Base-by-base conservation (phyloP, 2,888 invertebrate species). In the Diaprepes abbreviatus region DNA sequence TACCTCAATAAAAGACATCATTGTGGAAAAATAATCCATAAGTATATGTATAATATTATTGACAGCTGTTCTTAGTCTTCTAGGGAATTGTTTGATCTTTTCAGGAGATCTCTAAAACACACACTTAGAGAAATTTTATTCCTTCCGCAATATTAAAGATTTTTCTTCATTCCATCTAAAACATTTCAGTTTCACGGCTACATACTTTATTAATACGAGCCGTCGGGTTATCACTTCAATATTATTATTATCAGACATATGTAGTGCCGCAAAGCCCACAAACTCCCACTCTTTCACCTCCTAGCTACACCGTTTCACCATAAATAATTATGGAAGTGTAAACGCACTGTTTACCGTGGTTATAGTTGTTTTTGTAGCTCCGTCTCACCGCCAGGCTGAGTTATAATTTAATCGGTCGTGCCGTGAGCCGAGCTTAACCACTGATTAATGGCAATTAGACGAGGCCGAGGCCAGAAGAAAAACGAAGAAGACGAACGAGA, bases 371-470 rank as follows among this genome's bases (percentile, higher is more conserved):
- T 82, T 82, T 50, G 28, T 21, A 28, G 48, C 14, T 21, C 48
- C 79, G 82, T 83, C 83, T 77, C 45, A 81, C 80, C 81, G 82
- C 81, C 81, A 78, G 74, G 79, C 79, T 79, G 80, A 83, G 82
- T 84, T 84, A 84, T 83, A 84, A 84, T 83, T 84, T 83, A 82
- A 83, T 83, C 83, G 83, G 83, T 84, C 84, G 84, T 84, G 84
- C 83, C 78, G 80, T 79, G 81, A 83, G 82, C 82, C 80, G 77
- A 77, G 76, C 81, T 79, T 76, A 81, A 78, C 82, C 82, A 76
- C 79, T 83, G 81, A 82, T 83, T 83, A 83, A 82, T 83, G 81
- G 82, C 83, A 83, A 83, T 83, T 83, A 83, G 82, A 82, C 82
- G 81, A 80, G 77, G 79, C 75, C 74, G 67, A 63, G 62, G 71